Percentiles rank a stretch among this genome's conserved stretches.
phyloP scores from a whole-genome alignment of 2,888 invertebrate genomes.

The Lycaena phlaeas region DNA sequence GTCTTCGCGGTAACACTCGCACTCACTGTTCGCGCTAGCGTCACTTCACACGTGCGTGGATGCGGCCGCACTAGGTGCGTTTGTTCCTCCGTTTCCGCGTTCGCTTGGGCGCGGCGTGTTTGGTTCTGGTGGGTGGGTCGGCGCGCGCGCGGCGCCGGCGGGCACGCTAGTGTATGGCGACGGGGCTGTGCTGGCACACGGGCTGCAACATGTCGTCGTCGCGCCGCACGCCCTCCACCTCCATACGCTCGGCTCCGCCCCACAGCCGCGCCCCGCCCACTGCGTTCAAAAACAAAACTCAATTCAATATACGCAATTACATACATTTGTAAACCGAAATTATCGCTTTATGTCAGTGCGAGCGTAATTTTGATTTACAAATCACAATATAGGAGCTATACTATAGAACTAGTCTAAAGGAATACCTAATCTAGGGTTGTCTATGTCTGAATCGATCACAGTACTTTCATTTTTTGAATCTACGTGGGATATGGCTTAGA shows the following conservation, averaged over 20 bases:
- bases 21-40: neutral
- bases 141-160: slow-evolving; percentile 7
- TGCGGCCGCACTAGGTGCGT: neutral
- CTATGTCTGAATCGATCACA: neutral
- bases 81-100: slow-evolving; percentile 9
- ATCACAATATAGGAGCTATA: neutral
- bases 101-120: slow-evolving; percentile 8
- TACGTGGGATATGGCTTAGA: neutral
- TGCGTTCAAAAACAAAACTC: slow-evolving; percentile 17
- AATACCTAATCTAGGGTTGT: slow-evolving; percentile 3
- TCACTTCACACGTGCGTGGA: neutral
- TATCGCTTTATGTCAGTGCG: neutral
- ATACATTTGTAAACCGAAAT: slow-evolving; percentile 8
- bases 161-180: slow-evolving; percentile 82
- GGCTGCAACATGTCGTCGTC: slow-evolving; percentile 80
- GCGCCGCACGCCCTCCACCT: slow-evolving; percentile 55
- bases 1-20: slow-evolving; percentile 8
- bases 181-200: slow-evolving; percentile 90
- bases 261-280: slow-evolving; percentile 42
- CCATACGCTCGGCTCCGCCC: slow-evolving; percentile 83
- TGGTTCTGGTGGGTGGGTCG: slow-evolving; percentile 5
- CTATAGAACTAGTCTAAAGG: slow-evolving; percentile 1
- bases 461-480: neutral
- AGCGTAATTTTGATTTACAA: neutral
- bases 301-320: slow-evolving; percentile 1